Base-by-base conservation (phyloP, 1,140 invertebrate species). In the Bombus consobrinus region DNA sequence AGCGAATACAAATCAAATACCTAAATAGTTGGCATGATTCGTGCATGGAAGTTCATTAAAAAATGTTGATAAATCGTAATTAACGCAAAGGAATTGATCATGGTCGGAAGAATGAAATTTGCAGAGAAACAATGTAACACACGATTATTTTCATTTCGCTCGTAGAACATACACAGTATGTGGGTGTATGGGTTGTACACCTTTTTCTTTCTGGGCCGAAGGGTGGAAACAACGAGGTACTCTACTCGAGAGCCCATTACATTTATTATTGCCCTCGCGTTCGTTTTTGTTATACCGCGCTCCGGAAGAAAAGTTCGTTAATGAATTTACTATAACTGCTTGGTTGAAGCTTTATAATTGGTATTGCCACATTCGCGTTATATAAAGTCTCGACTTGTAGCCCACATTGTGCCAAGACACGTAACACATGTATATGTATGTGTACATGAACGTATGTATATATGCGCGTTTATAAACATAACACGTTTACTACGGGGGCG, bases 261-360 rank as follows among this genome's bases (percentile, higher is more conserved):
- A 81, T 85, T 85, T 85, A 85, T 85, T 85, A 85, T 85, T 85
- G 59, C 47, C 69, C 34, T 66, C 83, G 59, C 34, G 78, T 73
- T 80, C 83, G 77, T 85, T 85, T 85, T 81, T 71, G 83, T 85
- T 85, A 28, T 32, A 37, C 53, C 68, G 41, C 53, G 37, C n/a
- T 28, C 18, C 32, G 69, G 57, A 25, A 66, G 78, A 85, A 85
- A 85, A 85, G 83, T 85, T 85, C 77, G 68, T 80, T 85, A 85
- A 85, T 85, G 83, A 80, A 80, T 85, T 85, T 85, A 85, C 83
- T 74, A 66, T 85, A 85, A 81, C 83, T 81, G 78, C 68, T 81
- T 81, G 77, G 83, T 57, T 62, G 69, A 57, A 59, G 69, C 69
- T 81, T 85, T 81, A 73, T 85, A 85, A 85, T 85, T 81, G 83